Evolutionary conservation across 1,140 invertebrate species (phyloP).

Genomic region (Brachionus plicatilis): DNA sequence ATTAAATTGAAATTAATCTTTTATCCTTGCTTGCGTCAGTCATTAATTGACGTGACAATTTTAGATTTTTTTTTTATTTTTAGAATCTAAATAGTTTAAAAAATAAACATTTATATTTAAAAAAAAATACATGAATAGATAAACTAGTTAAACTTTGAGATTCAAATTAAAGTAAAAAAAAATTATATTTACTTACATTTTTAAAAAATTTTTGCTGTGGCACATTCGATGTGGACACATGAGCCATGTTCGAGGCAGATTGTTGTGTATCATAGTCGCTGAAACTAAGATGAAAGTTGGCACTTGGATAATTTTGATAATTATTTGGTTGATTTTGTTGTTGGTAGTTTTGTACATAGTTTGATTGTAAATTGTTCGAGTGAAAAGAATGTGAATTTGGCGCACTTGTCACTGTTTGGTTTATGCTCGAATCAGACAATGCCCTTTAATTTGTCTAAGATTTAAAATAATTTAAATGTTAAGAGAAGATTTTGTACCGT

Average conservation of each 20-base stretch:
- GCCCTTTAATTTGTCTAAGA: not conserved
- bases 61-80: too few relatives aligned
- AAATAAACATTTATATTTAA: too few relatives aligned
- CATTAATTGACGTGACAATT: too few relatives aligned
- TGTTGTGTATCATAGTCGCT: not conserved
- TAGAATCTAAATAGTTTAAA: too few relatives aligned
- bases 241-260: not conserved
- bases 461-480: not conserved
- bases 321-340: not conserved
- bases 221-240: not conserved
- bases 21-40: too few relatives aligned
- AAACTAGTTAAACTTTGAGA: too few relatives aligned
- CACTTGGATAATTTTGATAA: not conserved
- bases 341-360: not conserved
- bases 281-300: not conserved
- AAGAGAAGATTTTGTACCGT: not conserved
- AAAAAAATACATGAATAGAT: too few relatives aligned
- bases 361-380: not conserved
- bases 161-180: not conserved
- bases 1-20: too few relatives aligned
- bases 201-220: not conserved
- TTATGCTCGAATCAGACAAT: conserved; percentile 11
- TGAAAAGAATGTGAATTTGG: not conserved
- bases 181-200: not conserved
- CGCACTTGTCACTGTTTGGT: not conserved